Evolutionary conservation across 2,888 invertebrate species (phyloP).

Genomic region (Drosophila barbarae): DNA sequence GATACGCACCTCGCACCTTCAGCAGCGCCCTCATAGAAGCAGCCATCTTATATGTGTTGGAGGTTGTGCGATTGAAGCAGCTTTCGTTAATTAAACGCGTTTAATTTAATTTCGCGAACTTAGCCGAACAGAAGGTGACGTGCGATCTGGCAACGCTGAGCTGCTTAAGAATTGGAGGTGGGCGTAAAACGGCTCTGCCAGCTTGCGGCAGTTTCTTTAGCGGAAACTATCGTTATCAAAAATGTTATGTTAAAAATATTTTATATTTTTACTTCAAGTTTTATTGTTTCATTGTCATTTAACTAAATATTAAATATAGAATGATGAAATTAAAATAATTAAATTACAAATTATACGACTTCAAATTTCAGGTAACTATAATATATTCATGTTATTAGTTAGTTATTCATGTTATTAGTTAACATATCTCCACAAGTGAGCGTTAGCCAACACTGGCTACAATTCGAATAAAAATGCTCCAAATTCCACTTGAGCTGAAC

Average conservation of each 20-base stretch:
- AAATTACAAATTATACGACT: neutral
- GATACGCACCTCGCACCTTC: slow-evolving; percentile 82
- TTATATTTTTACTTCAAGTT: too few relatives aligned
- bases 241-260: too few relatives aligned
- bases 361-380: neutral
- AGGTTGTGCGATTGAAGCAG: slow-evolving; percentile 61
- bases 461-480: neutral
- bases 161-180: slow-evolving; percentile 1
- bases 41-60: slow-evolving; percentile 80
- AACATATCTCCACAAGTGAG: neutral
- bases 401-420: neutral
- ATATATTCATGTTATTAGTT: neutral
- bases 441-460: neutral
- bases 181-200: neutral
- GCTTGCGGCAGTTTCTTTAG: neutral
- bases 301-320: too few relatives aligned
- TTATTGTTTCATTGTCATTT: too few relatives aligned
- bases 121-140: slow-evolving; percentile 39
- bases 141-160: slow-evolving; percentile 32
- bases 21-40: slow-evolving; percentile 82
- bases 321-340: too few relatives aligned
- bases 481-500: slow-evolving; percentile 35
- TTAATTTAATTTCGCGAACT: slow-evolving; percentile 60
- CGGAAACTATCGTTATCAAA: neutral
- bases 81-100: slow-evolving; percentile 65